Conservation (phyloP, 2,113 vertebrate genomes). For the Heloderma charlesbogerti region DNA sequence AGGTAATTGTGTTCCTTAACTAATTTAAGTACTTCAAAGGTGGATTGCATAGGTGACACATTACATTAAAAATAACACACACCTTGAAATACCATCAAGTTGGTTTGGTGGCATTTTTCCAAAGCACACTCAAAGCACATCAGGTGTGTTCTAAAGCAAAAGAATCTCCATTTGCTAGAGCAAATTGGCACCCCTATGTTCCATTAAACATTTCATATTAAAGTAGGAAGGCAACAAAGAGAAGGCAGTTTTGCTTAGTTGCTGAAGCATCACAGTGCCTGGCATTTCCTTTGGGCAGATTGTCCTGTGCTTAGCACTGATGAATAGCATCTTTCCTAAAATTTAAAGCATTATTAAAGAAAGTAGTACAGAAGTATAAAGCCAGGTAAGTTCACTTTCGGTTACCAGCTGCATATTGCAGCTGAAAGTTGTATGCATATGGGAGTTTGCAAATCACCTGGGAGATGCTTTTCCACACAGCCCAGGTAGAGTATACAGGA, state of each 20-base stretch:
- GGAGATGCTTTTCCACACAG: not conserved
- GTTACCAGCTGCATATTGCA: not conserved
- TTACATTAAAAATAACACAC: constrained; percentile 38
- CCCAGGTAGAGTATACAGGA: not conserved
- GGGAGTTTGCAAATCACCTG: not conserved
- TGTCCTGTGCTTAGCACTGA: not conserved
- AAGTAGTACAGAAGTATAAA: too few species aligned
- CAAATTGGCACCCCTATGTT: constrained; percentile 32
- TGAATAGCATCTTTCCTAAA: not conserved
- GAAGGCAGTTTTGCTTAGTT: not conserved
- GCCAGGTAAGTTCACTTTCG: not conserved
- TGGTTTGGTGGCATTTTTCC: constrained; percentile 43
- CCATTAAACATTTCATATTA: constrained; percentile 32
- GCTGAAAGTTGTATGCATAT: not conserved
- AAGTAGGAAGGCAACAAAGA: not conserved
- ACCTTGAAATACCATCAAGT: constrained; percentile 6
- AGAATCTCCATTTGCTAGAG: constrained; percentile 17
- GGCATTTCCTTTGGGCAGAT: not conserved
- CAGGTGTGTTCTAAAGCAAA: constrained; percentile 21
- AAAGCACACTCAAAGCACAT: constrained; percentile 26
- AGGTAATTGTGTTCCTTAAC: constrained; percentile 51
- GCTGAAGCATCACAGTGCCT: not conserved
- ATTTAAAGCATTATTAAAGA: not conserved
- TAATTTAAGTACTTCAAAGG: constrained; percentile 24
- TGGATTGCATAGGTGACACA: constrained; percentile 57